Evolutionary conservation across 2,113 vertebrate genomes (phyloP).

Genomic region (Nestor notabilis): DNA sequence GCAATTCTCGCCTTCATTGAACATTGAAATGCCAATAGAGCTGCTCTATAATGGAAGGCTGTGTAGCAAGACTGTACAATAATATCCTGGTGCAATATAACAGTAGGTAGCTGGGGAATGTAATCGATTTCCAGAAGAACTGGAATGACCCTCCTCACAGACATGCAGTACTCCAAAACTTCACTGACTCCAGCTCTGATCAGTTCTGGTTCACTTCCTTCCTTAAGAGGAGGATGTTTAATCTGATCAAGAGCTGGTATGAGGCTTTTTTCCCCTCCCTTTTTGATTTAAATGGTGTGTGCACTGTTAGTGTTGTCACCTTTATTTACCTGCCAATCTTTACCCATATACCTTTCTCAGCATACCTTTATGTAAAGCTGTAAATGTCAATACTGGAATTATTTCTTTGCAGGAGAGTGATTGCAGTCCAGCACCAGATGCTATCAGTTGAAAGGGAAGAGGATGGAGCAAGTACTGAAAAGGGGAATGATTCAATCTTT

Average conservation of each 20-base stretch:
- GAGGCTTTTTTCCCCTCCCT: background rate
- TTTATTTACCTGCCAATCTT: background rate
- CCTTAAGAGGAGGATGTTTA: constrained; percentile 43
- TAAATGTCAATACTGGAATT: background rate
- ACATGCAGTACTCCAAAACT: background rate
- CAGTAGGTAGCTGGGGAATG: constrained; percentile 62
- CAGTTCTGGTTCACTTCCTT: constrained; percentile 56
- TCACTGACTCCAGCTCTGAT: background rate
- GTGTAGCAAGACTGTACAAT: constrained; percentile 51
- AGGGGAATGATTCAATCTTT: background rate
- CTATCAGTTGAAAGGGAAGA: background rate
- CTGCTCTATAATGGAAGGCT: constrained; percentile 44
- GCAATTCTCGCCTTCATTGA: constrained; percentile 53
- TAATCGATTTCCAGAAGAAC: constrained; percentile 67
- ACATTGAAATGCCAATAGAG: constrained; percentile 56
- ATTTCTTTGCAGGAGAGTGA: background rate
- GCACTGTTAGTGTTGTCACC: background rate
- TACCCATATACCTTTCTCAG: background rate
- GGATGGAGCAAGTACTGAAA: background rate
- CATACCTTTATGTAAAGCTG: background rate
- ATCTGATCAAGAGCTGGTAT: background rate
- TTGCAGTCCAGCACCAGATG: background rate
- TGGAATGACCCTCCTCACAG: constrained; percentile 38
- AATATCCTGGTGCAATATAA: constrained; percentile 60
- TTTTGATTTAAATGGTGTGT: constrained; percentile 1